Evolutionary conservation across 2,888 invertebrate genomes (phyloP), one percentile per base, ranked within the genome.

Genomic region (Sesia bembeciformis): DNA sequence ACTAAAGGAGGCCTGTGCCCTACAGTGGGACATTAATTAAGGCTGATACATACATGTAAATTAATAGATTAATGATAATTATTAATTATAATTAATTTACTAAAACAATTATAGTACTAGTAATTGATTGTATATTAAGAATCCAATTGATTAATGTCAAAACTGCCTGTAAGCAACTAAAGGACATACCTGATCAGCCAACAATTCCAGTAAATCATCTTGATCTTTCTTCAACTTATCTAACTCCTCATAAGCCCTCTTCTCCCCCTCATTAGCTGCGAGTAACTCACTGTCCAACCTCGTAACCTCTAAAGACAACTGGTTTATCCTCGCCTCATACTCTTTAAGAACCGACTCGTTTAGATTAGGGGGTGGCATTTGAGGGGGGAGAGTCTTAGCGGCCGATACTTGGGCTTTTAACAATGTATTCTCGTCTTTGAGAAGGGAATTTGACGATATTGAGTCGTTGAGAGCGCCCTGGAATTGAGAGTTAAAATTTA

Each of bases 141-240:
- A 23, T 8, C 23, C 40, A 40, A 23, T 23, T 3, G 39, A 51
- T 3, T 50, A 39, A 46, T 49, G 39, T 8, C 1, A 43, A 8
- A 53, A 43, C 8, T 6, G 43, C 62, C 54, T 52, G 23, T 23
- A 42, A 42, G 2, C 7, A 42, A 42, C 5, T 3, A 42, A 42
- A 49, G 6, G 5, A 50, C 50, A 4, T 38, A 89, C 98, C 90
- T 98, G 98, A 77, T 98, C 97, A 0, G 96, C 94, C 46, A 99
- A 87, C 56, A 99, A 83, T 70, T 96, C 95, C 55, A 99, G 81
- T 59, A 99, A 83, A 81, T 98, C 98, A 65, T 99, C 98, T 78
- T 98, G 98, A 71, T 99, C 98, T 72, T 94, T 96, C 71, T 92
- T 93, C 59, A 97, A 71, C 61, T 91, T 91, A 49, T 92, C 92